Base-by-base conservation (phyloP, 2,888 invertebrate genomes). In the Drosophila hamatofila region DNA sequence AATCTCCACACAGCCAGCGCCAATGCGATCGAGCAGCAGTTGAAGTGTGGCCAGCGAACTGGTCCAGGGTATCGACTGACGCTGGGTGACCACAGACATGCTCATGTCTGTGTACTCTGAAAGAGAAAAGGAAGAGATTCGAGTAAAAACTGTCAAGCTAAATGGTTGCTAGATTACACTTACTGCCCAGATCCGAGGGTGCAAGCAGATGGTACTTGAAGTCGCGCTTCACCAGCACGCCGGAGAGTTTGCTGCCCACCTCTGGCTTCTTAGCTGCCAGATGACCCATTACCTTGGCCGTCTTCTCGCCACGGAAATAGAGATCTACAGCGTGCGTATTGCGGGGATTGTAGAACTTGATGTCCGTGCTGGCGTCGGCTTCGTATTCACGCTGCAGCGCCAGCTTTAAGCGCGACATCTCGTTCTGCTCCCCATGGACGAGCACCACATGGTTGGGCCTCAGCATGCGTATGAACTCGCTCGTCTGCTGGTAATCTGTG, bases 351-450 rank as follows among this genome's bases (percentile, higher is more conserved):
- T 99, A 97, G 39, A 99, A 95, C 86, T 96, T 95, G 89, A 98
- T 96, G n/a, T 95, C 95, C 2, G 97, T 95, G 69, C 94, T 95
- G 2, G 96, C 95, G 91, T 97, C 97, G 1, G 91, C 86, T 67
- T 92, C 92, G 64, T 92, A 92, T 69, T 99, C 98, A 18, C 99
- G 94, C 90, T 97, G 96, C 56, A 99, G 94, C 0, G 99, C 99
- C 42, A 98, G 97, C 93, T 98, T 98, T 65, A 99, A 94, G 0
- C 99, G 95, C 1, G 96, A 96, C 99, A 99, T 99, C 94, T 99
- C 99, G 93, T 99, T 99, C 93, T 97, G 97, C 92, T 99, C 99
- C 0, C 99, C 99, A 92, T 99, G 99, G 0, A 99, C 99, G 52
- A 92, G 77, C 58, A 97, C 98, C 78, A 99, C 97, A 93, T 99